Evolutionary conservation across 2,888 invertebrate genomes (phyloP).

Genomic region (Hecatera dysodea): DNA sequence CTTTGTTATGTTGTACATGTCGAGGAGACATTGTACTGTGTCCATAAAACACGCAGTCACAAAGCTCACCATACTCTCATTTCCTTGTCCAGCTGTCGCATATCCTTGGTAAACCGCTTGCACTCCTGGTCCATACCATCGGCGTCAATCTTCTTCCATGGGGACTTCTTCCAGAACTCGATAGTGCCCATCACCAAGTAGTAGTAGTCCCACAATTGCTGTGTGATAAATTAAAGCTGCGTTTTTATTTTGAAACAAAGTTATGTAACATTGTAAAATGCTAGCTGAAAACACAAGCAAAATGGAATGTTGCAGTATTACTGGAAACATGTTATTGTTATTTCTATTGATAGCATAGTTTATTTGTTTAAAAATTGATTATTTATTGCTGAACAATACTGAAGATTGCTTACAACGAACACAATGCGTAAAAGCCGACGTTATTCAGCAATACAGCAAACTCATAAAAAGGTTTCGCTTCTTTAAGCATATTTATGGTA

Average conservation of each 20-base stretch:
- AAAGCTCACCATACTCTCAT: constrained; percentile 92
- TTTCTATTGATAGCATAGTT: neutral
- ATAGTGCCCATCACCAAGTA: constrained; percentile 95
- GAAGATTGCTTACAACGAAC: no score
- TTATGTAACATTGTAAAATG: neutral
- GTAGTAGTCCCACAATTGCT: constrained; percentile 96
- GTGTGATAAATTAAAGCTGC: neutral
- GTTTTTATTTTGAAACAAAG: constrained; percentile 1
- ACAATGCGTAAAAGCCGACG: neutral
- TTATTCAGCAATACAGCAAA: neutral
- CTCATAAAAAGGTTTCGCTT: no score
- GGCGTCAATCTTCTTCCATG: constrained; percentile 98
- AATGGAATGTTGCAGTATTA: neutral
- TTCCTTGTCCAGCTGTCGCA: constrained; percentile 95
- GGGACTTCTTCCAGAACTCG: constrained; percentile 97
- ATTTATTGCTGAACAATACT: no score
- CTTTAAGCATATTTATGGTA: no score
- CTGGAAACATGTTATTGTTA: neutral
- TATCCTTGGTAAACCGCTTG: constrained; percentile 97
- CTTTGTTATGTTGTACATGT: neutral
- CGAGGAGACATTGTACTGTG: neutral
- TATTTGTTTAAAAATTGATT: no score
- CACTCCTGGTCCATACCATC: constrained; percentile 98
- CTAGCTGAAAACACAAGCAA: neutral
- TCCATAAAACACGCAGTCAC: neutral